Evolutionary conservation across 2,888 invertebrate species (phyloP).

Genomic region (Galerucella pusilla): DNA sequence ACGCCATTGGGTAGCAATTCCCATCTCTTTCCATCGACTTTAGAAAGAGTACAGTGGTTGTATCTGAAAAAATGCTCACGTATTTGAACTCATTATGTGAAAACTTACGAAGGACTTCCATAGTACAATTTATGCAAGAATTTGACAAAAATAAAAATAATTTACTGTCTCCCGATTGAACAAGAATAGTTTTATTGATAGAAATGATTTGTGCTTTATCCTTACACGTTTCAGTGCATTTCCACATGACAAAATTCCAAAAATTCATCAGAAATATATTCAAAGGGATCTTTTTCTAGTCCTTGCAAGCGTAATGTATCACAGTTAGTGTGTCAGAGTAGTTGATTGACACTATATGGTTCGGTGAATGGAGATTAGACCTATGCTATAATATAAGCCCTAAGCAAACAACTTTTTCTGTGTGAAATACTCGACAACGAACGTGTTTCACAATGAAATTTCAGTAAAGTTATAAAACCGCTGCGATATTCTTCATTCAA

Average conservation of each 20-base stretch:
- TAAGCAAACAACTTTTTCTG: constrained; percentile 39
- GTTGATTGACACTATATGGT: constrained; percentile 38
- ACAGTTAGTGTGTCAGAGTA: constrained; percentile 29
- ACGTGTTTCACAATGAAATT: constrained; percentile 30
- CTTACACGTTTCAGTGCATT: constrained; percentile 8
- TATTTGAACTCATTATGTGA: too few species aligned
- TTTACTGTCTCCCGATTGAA: too few species aligned
- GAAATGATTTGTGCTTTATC: neutral
- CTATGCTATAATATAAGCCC: constrained; percentile 39
- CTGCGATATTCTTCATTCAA: constrained; percentile 10
- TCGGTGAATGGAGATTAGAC: constrained; percentile 32
- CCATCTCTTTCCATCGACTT: too few species aligned
- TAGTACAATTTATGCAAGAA: too few species aligned
- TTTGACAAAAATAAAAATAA: too few species aligned
- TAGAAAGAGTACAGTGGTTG: too few species aligned
- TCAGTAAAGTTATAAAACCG: constrained; percentile 17
- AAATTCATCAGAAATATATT: neutral
- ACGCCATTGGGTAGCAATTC: too few species aligned
- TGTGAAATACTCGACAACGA: constrained; percentile 38
- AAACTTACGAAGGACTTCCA: too few species aligned
- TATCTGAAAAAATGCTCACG: too few species aligned
- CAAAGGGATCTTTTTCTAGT: constrained; percentile 26
- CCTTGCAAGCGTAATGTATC: constrained; percentile 30
- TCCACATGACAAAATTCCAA: constrained; percentile 22
- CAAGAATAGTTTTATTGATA: too few species aligned